Percentiles rank a stretch among this genome's conserved stretches.
Conservation (phyloP, 2,888 invertebrate genomes). For the Diabrotica balteata region DNA sequence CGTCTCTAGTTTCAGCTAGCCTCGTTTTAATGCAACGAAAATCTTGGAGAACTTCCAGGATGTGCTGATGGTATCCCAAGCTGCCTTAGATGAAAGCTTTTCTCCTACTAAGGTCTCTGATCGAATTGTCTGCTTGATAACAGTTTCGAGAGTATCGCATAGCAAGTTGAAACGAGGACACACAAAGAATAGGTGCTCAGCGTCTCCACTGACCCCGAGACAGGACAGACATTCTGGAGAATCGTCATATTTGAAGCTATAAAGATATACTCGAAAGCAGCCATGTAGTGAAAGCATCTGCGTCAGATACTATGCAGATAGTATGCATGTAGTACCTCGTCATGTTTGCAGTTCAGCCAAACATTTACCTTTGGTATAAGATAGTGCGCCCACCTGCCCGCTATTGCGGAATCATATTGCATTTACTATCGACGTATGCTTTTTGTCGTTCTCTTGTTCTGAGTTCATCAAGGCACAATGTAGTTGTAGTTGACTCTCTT, state of each 20-base stretch:
- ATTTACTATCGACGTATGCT: slow-evolving; percentile 1
- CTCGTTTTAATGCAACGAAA: no score
- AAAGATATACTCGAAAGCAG: not conserved
- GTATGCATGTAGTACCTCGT: no score
- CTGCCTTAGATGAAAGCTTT: slow-evolving; percentile 51
- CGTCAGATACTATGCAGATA: slow-evolving; percentile 1
- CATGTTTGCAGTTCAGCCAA: not conserved
- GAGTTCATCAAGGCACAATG: not conserved
- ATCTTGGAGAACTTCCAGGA: no score
- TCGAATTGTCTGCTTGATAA: not conserved
- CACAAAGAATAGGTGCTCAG: not conserved
- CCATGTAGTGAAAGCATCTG: not conserved
- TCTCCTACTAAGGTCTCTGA: slow-evolving; percentile 11
- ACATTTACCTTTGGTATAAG: not conserved
- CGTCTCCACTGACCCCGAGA: slow-evolving; percentile 1
- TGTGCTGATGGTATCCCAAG: slow-evolving; percentile 6
- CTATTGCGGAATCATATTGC: not conserved
- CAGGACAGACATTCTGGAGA: not conserved
- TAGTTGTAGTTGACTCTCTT: not conserved
- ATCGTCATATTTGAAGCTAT: not conserved
- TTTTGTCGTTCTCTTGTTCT: not conserved
- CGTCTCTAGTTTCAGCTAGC: no score
- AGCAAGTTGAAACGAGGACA: slow-evolving; percentile 9
- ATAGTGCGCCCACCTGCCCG: not conserved
- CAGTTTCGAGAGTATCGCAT: not conserved